Conservation (phyloP, 2,888 invertebrate species). For the Harmothoe impar region DNA sequence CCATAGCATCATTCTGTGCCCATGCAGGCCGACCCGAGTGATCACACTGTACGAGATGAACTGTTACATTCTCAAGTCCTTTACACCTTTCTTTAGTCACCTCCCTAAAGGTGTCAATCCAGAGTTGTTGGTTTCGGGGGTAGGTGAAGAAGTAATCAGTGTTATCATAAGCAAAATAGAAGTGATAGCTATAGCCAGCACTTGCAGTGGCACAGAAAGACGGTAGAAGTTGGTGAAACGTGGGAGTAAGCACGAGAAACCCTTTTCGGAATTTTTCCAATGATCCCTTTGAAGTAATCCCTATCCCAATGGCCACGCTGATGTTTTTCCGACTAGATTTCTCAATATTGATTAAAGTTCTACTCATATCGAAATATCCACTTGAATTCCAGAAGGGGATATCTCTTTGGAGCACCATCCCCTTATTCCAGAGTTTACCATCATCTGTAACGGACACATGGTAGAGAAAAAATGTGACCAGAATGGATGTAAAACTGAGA, state of each 20-base stretch:
- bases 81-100: slow-evolving; percentile 49
- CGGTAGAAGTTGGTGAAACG: not conserved
- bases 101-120: slow-evolving; percentile 50
- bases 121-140: not conserved
- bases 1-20: slow-evolving; percentile 74
- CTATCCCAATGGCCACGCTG: slow-evolving; percentile 2
- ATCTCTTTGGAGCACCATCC: too few species aligned
- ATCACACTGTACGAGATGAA: slow-evolving; percentile 69
- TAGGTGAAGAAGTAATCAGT: slow-evolving; percentile 66
- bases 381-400: too few species aligned
- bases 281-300: not conserved
- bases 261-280: not conserved
- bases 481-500: too few species aligned
- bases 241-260: not conserved
- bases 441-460: too few species aligned
- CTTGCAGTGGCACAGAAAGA: not conserved
- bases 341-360: too few species aligned
- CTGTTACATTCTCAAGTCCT: not conserved
- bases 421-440: too few species aligned
- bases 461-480: too few species aligned
- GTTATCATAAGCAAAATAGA: slow-evolving; percentile 70
- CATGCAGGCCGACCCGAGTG: slow-evolving; percentile 70
- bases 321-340: too few species aligned
- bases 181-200: slow-evolving; percentile 65
- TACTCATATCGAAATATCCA: too few species aligned